phyloP scores from a whole-genome alignment of 2,888 invertebrate species.

The Calameuta filiformis region DNA sequence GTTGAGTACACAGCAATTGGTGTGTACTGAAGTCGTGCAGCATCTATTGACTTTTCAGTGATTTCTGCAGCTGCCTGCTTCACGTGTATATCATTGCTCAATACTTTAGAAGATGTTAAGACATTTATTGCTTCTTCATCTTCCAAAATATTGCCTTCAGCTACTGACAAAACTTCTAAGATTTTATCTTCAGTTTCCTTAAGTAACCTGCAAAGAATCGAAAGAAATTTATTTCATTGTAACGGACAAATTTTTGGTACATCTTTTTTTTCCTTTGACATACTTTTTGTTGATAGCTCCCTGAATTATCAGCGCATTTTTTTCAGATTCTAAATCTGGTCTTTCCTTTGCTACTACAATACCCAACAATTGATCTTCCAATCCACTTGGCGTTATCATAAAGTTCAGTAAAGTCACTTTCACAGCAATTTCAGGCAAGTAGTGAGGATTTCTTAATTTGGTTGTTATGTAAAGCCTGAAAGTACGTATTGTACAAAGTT shows the following conservation, averaged over 20 bases:
- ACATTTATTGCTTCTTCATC: conserved; percentile 90
- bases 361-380: conserved; percentile 89
- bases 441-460: conserved; percentile 93
- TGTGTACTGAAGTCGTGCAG: conserved; percentile 85
- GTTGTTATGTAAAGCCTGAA: conserved; percentile 91
- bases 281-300: conserved; percentile 83
- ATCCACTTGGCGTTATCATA: conserved; percentile 88
- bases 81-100: conserved; percentile 90
- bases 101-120: conserved; percentile 88
- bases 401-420: conserved; percentile 93
- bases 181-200: conserved; percentile 95
- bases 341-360: conserved; percentile 92
- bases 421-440: conserved; percentile 92
- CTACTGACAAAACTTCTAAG: conserved; percentile 78
- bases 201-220: conserved; percentile 68
- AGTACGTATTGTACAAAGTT: too few species aligned
- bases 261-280: background rate
- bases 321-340: conserved; percentile 92
- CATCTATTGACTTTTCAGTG: conserved; percentile 91
- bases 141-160: conserved; percentile 85
- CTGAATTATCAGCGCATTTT: conserved; percentile 87
- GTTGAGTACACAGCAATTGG: conserved; percentile 92
- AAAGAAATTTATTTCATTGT: background rate
- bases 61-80: conserved; percentile 91
- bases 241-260: background rate